These are phyloP conservation scores for Hanleya hanleyi DNA, from an alignment of 2,888 invertebrate species.

Conservation along the genomic window DNA sequence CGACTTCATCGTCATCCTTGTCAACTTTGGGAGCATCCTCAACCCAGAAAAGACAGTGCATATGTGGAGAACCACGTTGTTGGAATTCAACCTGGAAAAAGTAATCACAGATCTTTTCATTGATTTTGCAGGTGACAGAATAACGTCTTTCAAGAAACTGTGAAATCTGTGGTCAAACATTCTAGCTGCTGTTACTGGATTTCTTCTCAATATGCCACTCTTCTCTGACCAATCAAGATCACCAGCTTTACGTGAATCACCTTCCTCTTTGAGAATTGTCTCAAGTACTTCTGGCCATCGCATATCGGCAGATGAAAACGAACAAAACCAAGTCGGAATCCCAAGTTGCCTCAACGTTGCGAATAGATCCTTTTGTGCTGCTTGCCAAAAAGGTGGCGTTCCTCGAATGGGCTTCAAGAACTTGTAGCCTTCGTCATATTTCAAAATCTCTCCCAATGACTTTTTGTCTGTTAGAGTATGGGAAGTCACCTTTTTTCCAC, in stretches of 20 bases:
- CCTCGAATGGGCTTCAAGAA: slow-evolving; percentile 32
- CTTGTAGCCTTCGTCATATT: slow-evolving; percentile 25
- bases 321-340: slow-evolving; percentile 37
- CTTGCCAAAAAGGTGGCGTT: slow-evolving; percentile 36
- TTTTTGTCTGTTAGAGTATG: slow-evolving; percentile 11
- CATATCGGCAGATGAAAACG: slow-evolving; percentile 37
- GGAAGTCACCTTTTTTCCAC: slow-evolving; percentile 15
- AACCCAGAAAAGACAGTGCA: no score
- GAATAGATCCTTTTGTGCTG: slow-evolving; percentile 30
- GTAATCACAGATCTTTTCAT: slow-evolving; percentile 9
- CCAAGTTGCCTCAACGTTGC: slow-evolving; percentile 35
- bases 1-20: slow-evolving; percentile 14
- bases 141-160: no score
- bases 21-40: no score
- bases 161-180: no score
- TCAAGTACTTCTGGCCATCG: slow-evolving; percentile 35
- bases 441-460: slow-evolving; percentile 13
- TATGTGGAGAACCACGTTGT: no score
- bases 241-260: slow-evolving; percentile 11
- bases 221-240: slow-evolving; percentile 26
- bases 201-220: no score
- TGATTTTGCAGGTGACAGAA: no score
- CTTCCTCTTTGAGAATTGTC: slow-evolving; percentile 30
- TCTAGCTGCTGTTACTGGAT: no score
- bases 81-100: no score